Evolutionary conservation across 2,888 invertebrate genomes (phyloP).

Genomic region (Microplitis deprimator): DNA sequence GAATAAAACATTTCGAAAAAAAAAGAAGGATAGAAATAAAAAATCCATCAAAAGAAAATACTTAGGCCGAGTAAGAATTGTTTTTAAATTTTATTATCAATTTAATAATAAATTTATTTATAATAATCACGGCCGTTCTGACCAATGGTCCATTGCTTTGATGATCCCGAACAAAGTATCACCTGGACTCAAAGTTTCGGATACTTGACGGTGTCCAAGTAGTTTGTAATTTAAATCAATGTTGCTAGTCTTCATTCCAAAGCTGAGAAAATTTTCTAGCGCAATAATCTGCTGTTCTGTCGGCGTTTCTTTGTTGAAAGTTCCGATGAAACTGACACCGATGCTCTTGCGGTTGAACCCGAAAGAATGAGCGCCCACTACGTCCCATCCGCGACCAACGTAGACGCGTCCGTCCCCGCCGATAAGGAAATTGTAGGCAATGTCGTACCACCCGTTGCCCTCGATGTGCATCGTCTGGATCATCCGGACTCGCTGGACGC

Average conservation of each 20-base stretch:
- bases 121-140: constrained; percentile 47
- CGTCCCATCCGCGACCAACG: constrained; percentile 83
- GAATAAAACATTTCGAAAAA: constrained; percentile 83
- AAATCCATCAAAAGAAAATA: background rate
- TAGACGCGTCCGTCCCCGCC: constrained; percentile 85
- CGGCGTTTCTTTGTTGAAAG: constrained; percentile 74
- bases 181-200: constrained; percentile 80
- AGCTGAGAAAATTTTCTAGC: constrained; percentile 76
- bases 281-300: constrained; percentile 73
- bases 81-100: no score
- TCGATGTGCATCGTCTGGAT: constrained; percentile 76
- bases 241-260: constrained; percentile 77
- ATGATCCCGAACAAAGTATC: constrained; percentile 77
- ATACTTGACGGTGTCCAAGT: constrained; percentile 79
- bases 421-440: constrained; percentile 84
- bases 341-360: constrained; percentile 79
- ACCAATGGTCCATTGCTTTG: constrained; percentile 80
- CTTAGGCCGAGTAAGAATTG: background rate
- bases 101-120: no score
- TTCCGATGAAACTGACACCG: constrained; percentile 82
- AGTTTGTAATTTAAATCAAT: constrained; percentile 78
- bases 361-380: constrained; percentile 80
- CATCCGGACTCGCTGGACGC: constrained; percentile 55
- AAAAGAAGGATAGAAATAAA: constrained; percentile 73
- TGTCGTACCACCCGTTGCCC: constrained; percentile 77